Conservation (phyloP, 64 coral and sea anemone genomes). For the Montipora efflorescens region DNA sequence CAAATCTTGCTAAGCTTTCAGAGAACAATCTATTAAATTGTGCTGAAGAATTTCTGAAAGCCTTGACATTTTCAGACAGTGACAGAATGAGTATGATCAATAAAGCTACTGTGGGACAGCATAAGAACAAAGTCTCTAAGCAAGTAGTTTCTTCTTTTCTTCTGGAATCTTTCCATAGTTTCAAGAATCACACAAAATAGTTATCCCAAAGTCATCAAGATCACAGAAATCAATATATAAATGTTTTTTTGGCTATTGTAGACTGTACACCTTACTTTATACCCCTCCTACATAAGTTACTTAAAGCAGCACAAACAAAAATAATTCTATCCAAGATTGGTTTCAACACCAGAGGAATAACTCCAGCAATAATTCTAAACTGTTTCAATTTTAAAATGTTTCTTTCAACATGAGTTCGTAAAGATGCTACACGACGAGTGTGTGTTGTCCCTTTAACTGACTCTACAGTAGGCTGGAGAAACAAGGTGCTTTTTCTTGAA, state of each 20-base stretch:
- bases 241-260: background rate
- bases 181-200: background rate
- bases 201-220: background rate
- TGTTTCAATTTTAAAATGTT: slow-evolving; percentile 28
- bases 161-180: background rate
- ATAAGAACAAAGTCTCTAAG: background rate
- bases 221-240: too few relatives aligned
- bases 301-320: slow-evolving; percentile 53
- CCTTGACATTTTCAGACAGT: too few relatives aligned
- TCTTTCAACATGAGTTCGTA: slow-evolving; percentile 81
- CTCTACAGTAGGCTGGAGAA: slow-evolving; percentile 34
- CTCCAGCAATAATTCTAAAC: slow-evolving; percentile 17
- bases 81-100: too few relatives aligned
- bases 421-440: slow-evolving; percentile 69
- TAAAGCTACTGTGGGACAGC: too few relatives aligned
- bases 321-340: slow-evolving; percentile 80
- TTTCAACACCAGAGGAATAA: slow-evolving; percentile 15
- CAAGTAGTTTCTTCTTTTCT: slow-evolving; percentile 17
- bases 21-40: too few relatives aligned
- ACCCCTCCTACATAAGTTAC: background rate
- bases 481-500: slow-evolving; percentile 70
- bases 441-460: slow-evolving; percentile 20
- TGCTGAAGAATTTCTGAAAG: too few relatives aligned
- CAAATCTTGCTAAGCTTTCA: too few relatives aligned
- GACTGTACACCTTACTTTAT: slow-evolving; percentile 44